A percentile compares a stretch with the other conserved stretches of the same genome.
Evolutionary conservation across 2,797 vertebrate species (phyloP).

Genomic region (Enteromius thamalakanensis): DNA sequence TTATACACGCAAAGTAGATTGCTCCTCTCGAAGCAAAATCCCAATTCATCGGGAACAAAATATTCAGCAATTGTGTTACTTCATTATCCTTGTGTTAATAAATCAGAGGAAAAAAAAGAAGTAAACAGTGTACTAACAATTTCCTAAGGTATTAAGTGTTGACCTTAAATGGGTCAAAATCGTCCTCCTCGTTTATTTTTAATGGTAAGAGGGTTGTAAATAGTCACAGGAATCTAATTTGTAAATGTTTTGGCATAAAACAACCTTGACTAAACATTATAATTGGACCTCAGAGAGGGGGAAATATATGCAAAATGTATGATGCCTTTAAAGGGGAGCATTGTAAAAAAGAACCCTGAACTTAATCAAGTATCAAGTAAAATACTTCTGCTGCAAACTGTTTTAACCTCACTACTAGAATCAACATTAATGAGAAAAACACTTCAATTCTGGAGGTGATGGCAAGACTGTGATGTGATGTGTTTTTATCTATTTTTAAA

Average conservation of each 20-base stretch:
- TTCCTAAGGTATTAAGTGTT: neutral
- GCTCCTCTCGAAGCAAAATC: too few species aligned
- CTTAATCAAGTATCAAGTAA: slow-evolving; percentile 11
- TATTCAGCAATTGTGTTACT: neutral
- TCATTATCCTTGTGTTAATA: neutral
- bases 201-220: neutral
- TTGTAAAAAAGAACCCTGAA: slow-evolving; percentile 7
- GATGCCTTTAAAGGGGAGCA: slow-evolving; percentile 8
- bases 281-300: slow-evolving; percentile 9
- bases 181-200: neutral
- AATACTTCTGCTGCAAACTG: neutral
- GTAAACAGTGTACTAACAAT: neutral
- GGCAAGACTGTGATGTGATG: neutral
- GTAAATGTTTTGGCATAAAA: slow-evolving; percentile 4
- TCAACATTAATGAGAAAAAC: slow-evolving; percentile 7
- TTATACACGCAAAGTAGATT: too few species aligned
- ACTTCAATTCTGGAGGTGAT: slow-evolving; percentile 3
- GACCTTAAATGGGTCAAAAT: neutral
- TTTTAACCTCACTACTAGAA: slow-evolving; percentile 27
- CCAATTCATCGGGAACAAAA: neutral
- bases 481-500: neutral
- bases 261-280: slow-evolving; percentile 21
- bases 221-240: neutral
- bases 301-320: neutral
- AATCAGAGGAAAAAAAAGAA: too few species aligned